Evolutionary conservation across 2,888 invertebrate genomes (phyloP), one percentile per base, ranked within the genome.

Genomic region (Leptarthrus brevirostris): DNA sequence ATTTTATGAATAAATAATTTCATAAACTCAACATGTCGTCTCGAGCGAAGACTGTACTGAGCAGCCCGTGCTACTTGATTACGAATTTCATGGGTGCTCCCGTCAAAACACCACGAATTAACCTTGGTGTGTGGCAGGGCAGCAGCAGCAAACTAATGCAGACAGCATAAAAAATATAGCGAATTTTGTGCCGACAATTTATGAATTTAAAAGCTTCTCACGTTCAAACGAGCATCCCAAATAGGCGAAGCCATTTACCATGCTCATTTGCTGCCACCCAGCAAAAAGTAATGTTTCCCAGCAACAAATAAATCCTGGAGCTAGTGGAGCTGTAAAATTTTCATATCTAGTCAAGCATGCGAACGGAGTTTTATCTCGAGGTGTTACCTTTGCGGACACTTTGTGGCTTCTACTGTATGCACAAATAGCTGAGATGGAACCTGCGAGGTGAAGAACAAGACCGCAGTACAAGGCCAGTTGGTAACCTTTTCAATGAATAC

Each of bases 201-300:
- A 61, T 40, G 61, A 61, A 61, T 61, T 61, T 61, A 61, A 61
- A 61, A 61, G 22, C 40, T 36, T n/a, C 61, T 61, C 61, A 61
- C 61, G 61, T 61, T 18, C n/a, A 18, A 18, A 40, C n/a, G 40
- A 61, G 61, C 20, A 36, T 40, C 36, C 16, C 12, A 61, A 14
- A 36, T 40, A 61, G 36, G 61, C 61, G 20, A 61, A 44, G 34
- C 34, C n/a, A 18, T 2, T 40, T 20, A 36, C 61, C 61, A n/a
- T 10, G n/a, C 30, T 30, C 61, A 61, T 3, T 5, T 36, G 12
- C 5, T 12, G 36, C 12, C 36, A 22, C 22, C n/a, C 12, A n/a
- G 3, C 2, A 18, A 61, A 40, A 36, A 36, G 36, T 61, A 18
- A 10, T 18, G 22, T 18, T 44, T 18, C 40, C 34, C 61, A 12